These are phyloP conservation scores for Orthochromis indermauri DNA, from an alignment of 2,113 vertebrate genomes.

Conservation along the genomic window DNA sequence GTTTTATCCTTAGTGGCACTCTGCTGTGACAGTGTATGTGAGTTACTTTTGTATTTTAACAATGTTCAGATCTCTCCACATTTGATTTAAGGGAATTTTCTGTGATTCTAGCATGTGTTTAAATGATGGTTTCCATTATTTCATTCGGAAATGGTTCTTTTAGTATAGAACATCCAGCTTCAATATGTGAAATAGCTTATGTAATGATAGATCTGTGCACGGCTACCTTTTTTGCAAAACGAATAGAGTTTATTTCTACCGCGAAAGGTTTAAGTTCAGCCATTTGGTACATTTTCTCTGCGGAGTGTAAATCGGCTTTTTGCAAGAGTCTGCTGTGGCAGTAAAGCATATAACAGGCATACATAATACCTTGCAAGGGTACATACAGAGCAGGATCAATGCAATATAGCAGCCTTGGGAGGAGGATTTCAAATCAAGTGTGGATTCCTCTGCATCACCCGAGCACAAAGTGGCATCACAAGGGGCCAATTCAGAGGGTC, in stretches of 20 bases:
- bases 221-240: background rate
- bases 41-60: background rate
- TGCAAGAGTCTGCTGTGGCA: background rate
- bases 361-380: constrained; percentile 12
- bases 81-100: background rate
- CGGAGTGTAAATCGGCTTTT: background rate
- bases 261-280: background rate
- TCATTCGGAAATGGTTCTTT: background rate
- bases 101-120: background rate
- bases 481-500: background rate
- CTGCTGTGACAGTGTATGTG: background rate
- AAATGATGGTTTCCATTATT: background rate
- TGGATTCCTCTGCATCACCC: constrained; percentile 1
- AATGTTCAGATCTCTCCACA: background rate
- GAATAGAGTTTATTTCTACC: background rate
- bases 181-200: background rate
- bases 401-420: constrained; percentile 8
- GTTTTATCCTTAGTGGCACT: background rate
- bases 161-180: background rate
- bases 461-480: background rate
- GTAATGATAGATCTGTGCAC: background rate
- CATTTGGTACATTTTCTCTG: background rate
- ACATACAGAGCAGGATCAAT: constrained; percentile 30
- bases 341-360: constrained; percentile 11
- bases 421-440: constrained; percentile 19